A percentile compares a stretch with the other conserved stretches of the same genome.
Conservation (phyloP, 2,888 invertebrate genomes). For the Isoperla grammatica region DNA sequence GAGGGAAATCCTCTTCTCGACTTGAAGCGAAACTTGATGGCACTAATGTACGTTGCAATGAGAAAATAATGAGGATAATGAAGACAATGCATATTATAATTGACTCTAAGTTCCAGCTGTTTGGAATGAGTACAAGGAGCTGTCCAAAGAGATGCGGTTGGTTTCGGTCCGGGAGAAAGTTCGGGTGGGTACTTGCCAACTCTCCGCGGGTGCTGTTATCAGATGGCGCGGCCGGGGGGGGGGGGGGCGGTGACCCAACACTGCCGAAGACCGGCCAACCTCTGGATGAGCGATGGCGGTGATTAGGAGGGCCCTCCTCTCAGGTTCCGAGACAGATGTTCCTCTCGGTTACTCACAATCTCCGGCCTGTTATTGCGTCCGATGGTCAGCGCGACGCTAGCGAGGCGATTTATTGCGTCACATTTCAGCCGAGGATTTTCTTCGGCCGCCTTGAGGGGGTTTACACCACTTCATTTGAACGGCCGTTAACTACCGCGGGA, state of each 20-base stretch:
- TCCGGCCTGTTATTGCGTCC: conserved; percentile 1
- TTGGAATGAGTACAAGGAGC: too few species aligned
- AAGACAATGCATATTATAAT: too few species aligned
- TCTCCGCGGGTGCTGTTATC: background rate
- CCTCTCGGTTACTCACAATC: conserved; percentile 11
- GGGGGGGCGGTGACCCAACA: background rate
- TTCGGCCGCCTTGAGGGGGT: conserved; percentile 15
- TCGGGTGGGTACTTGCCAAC: too few species aligned
- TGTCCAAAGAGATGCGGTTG: too few species aligned
- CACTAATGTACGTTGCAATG: too few species aligned
- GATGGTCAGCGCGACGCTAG: background rate
- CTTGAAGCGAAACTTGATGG: too few species aligned
- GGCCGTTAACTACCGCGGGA: conserved; percentile 14
- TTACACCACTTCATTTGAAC: conserved; percentile 23
- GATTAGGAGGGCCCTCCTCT: conserved; percentile 10
- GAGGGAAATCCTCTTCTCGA: too few species aligned
- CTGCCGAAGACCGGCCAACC: background rate
- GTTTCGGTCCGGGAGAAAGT: too few species aligned
- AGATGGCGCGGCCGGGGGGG: too few species aligned
- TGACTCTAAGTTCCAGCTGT: too few species aligned
- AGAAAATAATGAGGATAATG: too few species aligned
- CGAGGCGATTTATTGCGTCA: conserved; percentile 7
- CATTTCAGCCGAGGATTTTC: conserved; percentile 12
- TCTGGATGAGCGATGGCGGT: conserved; percentile 12
- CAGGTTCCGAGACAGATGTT: conserved; percentile 8